phyloP scores from a whole-genome alignment of 1,140 invertebrate species.

The Thaumatotibia leucotreta region DNA sequence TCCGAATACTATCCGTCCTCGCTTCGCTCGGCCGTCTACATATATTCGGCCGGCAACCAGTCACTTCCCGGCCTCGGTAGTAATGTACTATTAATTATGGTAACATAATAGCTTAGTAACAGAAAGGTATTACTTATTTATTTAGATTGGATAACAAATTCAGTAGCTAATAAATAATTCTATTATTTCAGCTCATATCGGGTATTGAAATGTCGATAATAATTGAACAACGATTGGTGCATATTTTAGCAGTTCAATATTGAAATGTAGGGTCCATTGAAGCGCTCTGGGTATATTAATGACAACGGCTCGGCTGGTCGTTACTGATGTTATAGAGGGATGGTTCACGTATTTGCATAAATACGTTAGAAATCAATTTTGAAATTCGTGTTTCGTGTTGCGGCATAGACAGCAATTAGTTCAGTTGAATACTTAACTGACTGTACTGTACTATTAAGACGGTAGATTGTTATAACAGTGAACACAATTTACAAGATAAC shows the following conservation, averaged over 20 bases:
- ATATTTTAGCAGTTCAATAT: slow-evolving; percentile 7
- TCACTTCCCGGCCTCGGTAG: no score
- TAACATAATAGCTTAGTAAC: no score
- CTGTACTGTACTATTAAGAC: neutral
- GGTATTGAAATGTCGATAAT: neutral
- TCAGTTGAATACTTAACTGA: neutral
- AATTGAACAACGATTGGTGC: slow-evolving; percentile 10
- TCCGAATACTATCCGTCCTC: no score
- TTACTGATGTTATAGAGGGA: neutral
- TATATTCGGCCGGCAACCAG: no score
- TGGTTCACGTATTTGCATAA: neutral
- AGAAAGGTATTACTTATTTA: neutral
- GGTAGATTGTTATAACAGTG: no score
- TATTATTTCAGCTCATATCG: neutral
- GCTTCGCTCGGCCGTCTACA: no score
- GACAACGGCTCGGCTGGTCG: neutral
- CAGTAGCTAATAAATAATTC: neutral
- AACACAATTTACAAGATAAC: no score
- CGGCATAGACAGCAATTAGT: neutral
- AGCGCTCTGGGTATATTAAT: neutral
- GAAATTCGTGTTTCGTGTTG: neutral
- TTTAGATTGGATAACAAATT: neutral
- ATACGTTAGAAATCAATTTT: neutral
- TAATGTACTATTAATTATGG: no score
- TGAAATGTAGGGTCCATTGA: neutral